Base-by-base conservation (phyloP, 2,888 invertebrate genomes). In the Notocelia uddmanniana region DNA sequence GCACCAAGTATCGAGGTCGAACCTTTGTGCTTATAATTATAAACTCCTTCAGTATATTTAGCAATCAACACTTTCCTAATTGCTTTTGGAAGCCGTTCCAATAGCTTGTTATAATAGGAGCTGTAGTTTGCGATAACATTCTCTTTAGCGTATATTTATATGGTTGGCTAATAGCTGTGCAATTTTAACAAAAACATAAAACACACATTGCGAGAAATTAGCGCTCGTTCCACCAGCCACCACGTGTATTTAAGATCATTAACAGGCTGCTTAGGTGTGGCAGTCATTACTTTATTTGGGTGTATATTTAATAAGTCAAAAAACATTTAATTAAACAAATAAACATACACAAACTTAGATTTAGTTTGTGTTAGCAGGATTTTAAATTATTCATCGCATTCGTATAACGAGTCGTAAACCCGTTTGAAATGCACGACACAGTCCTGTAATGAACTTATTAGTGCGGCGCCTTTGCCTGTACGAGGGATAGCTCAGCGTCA, bases 61-160 rank as follows among this genome's bases (percentile, higher is more conserved):
- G 31, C 18, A 62, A 62, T 74, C 74, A 78, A 75, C 76, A 76
- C 71, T 76, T 76, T 74, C 75, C 80, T 82, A 81, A 83, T 82
- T 82, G 81, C 80, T 81, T 79, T 70, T 72, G 74, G 74, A 57
- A 74, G 74, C 79, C 75, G 80, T 78, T 79, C 75, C 79, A 80
- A 81, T 81, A 79, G 76, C 76, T 77, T 80, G 82, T 81, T 76
- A 77, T 75, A 79, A 74, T 80, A 54, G 52, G 31, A 57, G 41
- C 21, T 62, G 75, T 64, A 76, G 74, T 77, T 76, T 50, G 78
- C 76, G 78, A 76, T 77, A 78, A 76, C 77, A 79, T 78, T 77
- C 79, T 78, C 76, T 79, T 76, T 78, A 76, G 74, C 54, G 59
- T 37, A 54, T 59, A n/a, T n/a, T n/a, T n/a, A 59, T 71, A 59